Percentiles rank a stretch among this genome's conserved stretches.
These are phyloP conservation scores for Corapipo altera DNA, from an alignment of 2,113 vertebrate genomes.

Conservation along the genomic window DNA sequence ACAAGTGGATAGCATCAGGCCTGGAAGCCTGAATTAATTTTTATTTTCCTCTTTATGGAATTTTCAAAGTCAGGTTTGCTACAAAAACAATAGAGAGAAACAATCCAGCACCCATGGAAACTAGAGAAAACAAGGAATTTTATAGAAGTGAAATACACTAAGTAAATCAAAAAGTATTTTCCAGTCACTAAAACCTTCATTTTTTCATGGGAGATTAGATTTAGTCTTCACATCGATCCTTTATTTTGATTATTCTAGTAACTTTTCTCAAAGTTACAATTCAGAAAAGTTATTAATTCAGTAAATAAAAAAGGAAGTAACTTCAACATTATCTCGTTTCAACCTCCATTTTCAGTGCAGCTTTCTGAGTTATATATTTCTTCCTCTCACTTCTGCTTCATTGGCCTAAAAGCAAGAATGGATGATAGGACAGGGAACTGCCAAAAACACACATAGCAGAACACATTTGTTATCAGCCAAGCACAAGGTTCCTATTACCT, in stretches of 20 bases:
- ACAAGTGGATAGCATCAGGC: not conserved
- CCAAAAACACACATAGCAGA: not conserved
- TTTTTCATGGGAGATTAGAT: not conserved
- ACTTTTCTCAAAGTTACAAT: not conserved
- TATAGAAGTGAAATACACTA: not conserved
- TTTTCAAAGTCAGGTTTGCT: not conserved
- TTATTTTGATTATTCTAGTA: not conserved
- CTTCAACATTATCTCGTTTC: not conserved
- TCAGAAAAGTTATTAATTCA: not conserved
- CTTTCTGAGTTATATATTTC: not conserved
- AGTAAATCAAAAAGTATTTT: not conserved
- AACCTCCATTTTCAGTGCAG: not conserved
- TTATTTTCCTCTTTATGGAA: not conserved
- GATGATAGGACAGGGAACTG: not conserved
- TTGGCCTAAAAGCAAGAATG: not conserved
- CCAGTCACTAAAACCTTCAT: not conserved
- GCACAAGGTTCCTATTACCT: not conserved
- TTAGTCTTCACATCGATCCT: not conserved
- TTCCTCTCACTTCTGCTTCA: not conserved
- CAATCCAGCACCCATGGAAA: not conserved
- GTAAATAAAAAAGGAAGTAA: not conserved
- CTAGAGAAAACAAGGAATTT: not conserved
- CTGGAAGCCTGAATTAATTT: not conserved
- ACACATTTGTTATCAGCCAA: not conserved
- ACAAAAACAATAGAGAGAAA: not conserved